Evolutionary conservation across 2,113 vertebrate genomes (phyloP), one percentile per base, ranked within the genome.

Genomic region (Pan troglodytes): DNA sequence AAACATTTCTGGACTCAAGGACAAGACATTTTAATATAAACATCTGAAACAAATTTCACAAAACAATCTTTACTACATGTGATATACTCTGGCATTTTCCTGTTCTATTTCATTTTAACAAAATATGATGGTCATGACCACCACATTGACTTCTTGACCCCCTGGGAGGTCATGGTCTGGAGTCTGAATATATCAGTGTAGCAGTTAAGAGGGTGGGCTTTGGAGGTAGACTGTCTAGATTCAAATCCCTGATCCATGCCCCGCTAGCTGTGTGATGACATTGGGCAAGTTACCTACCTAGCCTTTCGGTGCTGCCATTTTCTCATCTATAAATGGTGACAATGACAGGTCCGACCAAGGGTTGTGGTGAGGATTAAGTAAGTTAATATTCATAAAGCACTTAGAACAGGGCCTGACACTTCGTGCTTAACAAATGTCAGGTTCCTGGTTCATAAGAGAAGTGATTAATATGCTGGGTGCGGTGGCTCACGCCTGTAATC

Each of bases 41-140:
- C 6, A 72, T 50, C 48, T 57, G 43, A 85, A 93, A 86, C 40
- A 79, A 81, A 50, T 35, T 50, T 81, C 72, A 67, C 14, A 59
- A 75, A 88, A 68, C 8, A n/a, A 40, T 73, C 38, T 75, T 96
- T 89, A 59, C 2, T 20, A 79, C 11, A 30, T 50, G 30, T 72
- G 40, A 87, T 48, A 73, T 12, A 48, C 8, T 64, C 78, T 73
- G 38, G 27, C 75, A 50, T 55, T 57, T 97, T 81, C 40, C 18
- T 88, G 5, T 57, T 64, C 40, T 93, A 57, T 57, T 95, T 95
- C 45, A 93, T 82, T 72, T 94, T 68, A 88, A 91, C 25, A 67
- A 78, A 93, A 57, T 25, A 45, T 10, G 30, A 67, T 85, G 64
- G 78, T 79, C 43, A 57, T 2, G 35, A 70, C 40, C n/a, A 35